Evolutionary conservation across 2,797 vertebrate genomes (phyloP).

Genomic region (Rhinogobio ventralis): DNA sequence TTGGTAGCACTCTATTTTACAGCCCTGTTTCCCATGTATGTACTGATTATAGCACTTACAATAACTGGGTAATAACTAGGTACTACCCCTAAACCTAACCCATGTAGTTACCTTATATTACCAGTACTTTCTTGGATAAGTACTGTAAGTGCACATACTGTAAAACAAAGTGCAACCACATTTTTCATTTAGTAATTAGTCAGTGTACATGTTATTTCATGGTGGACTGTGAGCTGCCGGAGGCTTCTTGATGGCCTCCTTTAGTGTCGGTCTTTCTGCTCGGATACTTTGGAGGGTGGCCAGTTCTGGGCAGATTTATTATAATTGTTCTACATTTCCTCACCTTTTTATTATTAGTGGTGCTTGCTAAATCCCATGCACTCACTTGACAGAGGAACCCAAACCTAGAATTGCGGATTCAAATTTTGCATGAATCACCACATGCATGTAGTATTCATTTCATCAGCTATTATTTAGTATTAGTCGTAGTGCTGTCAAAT

Average conservation of each 20-base stretch:
- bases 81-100: neutral
- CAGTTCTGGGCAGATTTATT: constrained; percentile 23
- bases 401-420: neutral
- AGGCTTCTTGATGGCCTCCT: neutral
- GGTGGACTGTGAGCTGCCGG: neutral
- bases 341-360: neutral
- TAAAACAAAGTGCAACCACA: neutral
- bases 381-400: neutral
- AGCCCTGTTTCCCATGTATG: no score
- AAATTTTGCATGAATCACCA: neutral
- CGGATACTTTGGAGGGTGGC: constrained; percentile 8
- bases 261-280: constrained; percentile 1
- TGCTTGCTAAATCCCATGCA: neutral
- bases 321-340: constrained; percentile 7
- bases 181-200: neutral
- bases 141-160: no score
- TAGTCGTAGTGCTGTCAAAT: neutral
- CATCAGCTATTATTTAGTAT: no score
- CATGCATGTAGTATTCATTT: neutral
- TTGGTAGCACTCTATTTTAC: neutral
- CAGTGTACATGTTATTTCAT: neutral
- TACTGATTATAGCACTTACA: neutral
- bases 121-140: neutral
- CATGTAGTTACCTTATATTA: neutral
- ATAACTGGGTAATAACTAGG: neutral